Conservation (phyloP, 2,797 vertebrate species). For the Spinibarbus caldwelli region DNA sequence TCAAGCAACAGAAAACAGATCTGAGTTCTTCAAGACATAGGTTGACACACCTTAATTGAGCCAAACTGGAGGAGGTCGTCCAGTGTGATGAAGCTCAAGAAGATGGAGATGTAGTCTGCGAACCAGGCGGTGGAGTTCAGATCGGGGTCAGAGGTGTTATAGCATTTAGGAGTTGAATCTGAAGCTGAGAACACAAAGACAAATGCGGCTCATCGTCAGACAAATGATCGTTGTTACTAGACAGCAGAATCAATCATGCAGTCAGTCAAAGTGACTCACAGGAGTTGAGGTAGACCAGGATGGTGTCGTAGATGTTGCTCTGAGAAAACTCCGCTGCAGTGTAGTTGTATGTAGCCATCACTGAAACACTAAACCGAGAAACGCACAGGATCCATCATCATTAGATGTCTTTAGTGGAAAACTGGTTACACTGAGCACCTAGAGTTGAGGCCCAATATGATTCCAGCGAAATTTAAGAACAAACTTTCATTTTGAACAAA, state of each 20-base stretch:
- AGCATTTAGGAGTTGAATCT: conserved; percentile 74
- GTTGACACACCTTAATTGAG: conserved; percentile 62
- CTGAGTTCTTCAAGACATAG: neutral
- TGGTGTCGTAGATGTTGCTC: conserved; percentile 67
- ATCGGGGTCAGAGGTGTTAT: conserved; percentile 59
- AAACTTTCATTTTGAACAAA: neutral
- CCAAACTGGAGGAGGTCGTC: conserved; percentile 69
- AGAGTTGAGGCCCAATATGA: neutral
- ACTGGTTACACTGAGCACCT: neutral
- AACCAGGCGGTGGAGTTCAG: conserved; percentile 82
- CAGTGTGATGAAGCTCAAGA: conserved; percentile 71
- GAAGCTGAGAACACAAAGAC: neutral
- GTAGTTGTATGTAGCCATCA: conserved; percentile 69
- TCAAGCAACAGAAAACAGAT: neutral
- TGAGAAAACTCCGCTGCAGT: conserved; percentile 59
- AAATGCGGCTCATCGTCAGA: neutral
- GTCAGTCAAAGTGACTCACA: neutral
- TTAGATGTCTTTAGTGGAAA: neutral
- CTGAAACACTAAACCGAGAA: conserved; percentile 67
- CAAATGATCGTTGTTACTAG: too few relatives aligned
- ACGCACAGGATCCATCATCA: neutral
- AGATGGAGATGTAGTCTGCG: conserved; percentile 72
- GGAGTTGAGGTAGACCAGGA: conserved; percentile 52
- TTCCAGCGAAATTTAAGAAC: neutral
- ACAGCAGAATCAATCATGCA: neutral